Evolutionary conservation across 2,113 vertebrate genomes (phyloP).

Genomic region (Zingel zingel): DNA sequence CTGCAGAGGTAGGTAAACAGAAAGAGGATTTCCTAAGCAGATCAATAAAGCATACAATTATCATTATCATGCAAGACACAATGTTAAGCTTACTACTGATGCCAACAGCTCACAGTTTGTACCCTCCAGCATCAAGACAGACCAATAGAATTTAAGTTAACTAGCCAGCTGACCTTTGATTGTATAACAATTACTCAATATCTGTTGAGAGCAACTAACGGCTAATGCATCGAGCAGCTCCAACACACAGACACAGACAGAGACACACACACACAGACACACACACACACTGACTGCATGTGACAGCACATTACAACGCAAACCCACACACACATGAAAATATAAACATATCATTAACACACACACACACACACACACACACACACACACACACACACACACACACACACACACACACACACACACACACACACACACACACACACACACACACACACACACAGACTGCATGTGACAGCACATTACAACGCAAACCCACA

Average conservation of each 20-base stretch:
- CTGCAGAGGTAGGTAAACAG: constrained; percentile 1
- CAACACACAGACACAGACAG: no score
- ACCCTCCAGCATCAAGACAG: constrained; percentile 26
- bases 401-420: neutral
- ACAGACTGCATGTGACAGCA: constrained; percentile 45
- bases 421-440: constrained; percentile 29
- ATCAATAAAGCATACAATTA: constrained; percentile 35
- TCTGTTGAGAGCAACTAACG: constrained; percentile 40
- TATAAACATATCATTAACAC: constrained; percentile 15
- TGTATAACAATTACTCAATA: constrained; percentile 49
- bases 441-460: neutral
- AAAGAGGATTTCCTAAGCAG: constrained; percentile 1
- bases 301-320: constrained; percentile 44
- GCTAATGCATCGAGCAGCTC: constrained; percentile 17
- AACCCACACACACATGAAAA: constrained; percentile 33
- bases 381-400: constrained; percentile 13
- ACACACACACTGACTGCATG: constrained; percentile 30
- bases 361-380: constrained; percentile 8
- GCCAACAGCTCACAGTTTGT: constrained; percentile 16
- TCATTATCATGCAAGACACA: neutral
- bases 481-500: constrained; percentile 32
- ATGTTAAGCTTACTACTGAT: constrained; percentile 11
- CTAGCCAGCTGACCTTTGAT: constrained; percentile 54
- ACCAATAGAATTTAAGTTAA: constrained; percentile 38
- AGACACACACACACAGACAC: neutral